Evolutionary conservation across 2,113 vertebrate genomes (phyloP).

Genomic region (Marmota flaviventris): DNA sequence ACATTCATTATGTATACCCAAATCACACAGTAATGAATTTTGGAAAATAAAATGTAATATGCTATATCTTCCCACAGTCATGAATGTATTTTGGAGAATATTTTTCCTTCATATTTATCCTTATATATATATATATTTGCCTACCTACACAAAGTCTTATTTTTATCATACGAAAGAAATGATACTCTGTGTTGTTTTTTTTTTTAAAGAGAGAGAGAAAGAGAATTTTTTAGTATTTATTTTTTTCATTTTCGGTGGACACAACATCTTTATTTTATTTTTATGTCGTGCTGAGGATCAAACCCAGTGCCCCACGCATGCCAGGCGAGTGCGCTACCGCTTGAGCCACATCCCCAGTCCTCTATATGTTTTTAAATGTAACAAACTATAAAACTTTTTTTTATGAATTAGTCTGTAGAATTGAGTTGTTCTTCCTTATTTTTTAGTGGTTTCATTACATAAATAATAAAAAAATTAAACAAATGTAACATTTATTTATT

Average conservation of each 20-base stretch:
- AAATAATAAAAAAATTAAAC: background rate
- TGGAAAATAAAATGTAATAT: background rate
- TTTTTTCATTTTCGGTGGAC: too few relatives aligned
- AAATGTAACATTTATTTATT: background rate
- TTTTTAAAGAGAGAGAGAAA: too few relatives aligned
- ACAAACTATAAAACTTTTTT: background rate
- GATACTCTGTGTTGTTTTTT: background rate
- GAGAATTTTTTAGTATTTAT: too few relatives aligned
- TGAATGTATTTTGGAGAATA: background rate
- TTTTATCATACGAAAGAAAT: background rate
- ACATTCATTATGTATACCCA: background rate
- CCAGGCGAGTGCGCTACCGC: too few relatives aligned
- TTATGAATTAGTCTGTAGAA: background rate
- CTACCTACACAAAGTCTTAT: background rate
- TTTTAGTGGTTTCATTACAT: slow-evolving; percentile 1
- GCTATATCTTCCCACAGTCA: background rate
- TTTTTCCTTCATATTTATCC: background rate
- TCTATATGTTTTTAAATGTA: background rate
- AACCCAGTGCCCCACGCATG: too few relatives aligned
- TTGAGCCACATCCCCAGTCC: too few relatives aligned
- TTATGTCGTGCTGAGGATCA: too few relatives aligned
- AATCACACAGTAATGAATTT: background rate
- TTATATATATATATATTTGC: background rate
- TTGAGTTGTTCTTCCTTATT: background rate
- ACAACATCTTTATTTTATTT: too few relatives aligned